A percentile compares a stretch with the other conserved stretches of the same genome.
Conservation (phyloP, 2,888 invertebrate species). For the Phasia obesa region DNA sequence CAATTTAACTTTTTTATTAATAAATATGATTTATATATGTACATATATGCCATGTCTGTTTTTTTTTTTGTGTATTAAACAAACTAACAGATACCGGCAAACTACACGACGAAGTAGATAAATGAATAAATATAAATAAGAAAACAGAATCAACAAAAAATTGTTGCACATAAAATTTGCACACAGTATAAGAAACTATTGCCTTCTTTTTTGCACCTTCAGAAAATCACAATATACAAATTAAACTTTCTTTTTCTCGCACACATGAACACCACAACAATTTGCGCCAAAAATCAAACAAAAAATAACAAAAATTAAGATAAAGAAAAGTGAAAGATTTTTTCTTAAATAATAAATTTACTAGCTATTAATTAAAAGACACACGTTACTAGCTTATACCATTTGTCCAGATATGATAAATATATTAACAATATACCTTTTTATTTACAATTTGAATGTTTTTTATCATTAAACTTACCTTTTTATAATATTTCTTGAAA, state of each 20-base stretch:
- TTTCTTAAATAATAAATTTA: not conserved
- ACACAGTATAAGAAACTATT: slow-evolving; percentile 13
- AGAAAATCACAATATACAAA: not conserved
- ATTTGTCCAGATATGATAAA: too few relatives aligned
- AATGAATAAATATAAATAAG: slow-evolving; percentile 55
- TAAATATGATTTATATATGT: not conserved
- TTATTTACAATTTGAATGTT: too few relatives aligned
- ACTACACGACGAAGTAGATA: slow-evolving; percentile 8
- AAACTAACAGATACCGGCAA: slow-evolving; percentile 52
- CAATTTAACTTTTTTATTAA: too few relatives aligned
- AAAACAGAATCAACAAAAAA: slow-evolving; percentile 43
- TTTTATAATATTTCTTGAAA: not conserved
- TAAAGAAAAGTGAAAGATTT: slow-evolving; percentile 6
- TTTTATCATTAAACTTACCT: not conserved
- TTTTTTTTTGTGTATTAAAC: not conserved
- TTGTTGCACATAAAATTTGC: slow-evolving; percentile 64
- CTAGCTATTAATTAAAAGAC: not conserved
- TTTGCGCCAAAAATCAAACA: slow-evolving; percentile 78
- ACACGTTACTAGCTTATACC: too few relatives aligned
- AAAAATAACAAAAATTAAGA: slow-evolving; percentile 53
- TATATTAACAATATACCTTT: not conserved
- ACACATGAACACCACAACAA: slow-evolving; percentile 62
- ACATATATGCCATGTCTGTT: not conserved
- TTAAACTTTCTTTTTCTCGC: slow-evolving; percentile 44
- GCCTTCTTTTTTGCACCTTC: slow-evolving; percentile 27